These are phyloP conservation scores for Leiothrix lutea DNA, from an alignment of 2,113 vertebrate species.

Conservation along the genomic window DNA sequence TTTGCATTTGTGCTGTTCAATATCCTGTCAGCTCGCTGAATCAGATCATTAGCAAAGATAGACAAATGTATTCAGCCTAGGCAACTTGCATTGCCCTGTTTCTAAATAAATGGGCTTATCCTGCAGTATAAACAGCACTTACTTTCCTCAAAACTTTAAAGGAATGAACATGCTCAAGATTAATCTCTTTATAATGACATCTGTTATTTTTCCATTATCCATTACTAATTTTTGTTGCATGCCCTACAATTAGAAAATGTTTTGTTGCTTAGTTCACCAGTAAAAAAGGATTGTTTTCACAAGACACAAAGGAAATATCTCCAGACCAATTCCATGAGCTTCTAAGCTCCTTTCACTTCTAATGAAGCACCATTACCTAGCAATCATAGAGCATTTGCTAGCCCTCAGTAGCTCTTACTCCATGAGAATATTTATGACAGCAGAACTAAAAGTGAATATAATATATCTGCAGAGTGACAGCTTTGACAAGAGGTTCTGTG, in stretches of 20 bases:
- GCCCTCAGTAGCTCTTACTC: neutral
- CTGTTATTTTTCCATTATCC: neutral
- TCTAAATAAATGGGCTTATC: neutral
- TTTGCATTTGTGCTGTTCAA: neutral
- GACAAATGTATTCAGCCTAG: neutral
- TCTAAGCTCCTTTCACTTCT: neutral
- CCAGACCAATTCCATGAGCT: neutral
- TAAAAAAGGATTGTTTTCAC: neutral
- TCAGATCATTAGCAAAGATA: neutral
- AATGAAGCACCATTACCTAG: neutral
- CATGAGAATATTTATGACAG: neutral
- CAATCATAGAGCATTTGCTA: neutral
- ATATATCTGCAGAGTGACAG: neutral
- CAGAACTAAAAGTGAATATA: neutral
- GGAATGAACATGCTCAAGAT: neutral
- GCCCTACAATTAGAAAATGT: neutral
- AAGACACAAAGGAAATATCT: neutral
- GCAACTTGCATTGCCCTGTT: neutral
- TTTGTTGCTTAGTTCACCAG: neutral
- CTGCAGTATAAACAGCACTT: neutral
- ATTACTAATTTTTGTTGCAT: neutral
- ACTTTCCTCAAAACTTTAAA: neutral
- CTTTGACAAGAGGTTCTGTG: neutral
- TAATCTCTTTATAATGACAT: neutral
- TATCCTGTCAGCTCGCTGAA: neutral